Percentiles rank a stretch among this genome's conserved stretches.
Conservation (phyloP, 2,888 invertebrate genomes). For the Embidobia sp. region DNA sequence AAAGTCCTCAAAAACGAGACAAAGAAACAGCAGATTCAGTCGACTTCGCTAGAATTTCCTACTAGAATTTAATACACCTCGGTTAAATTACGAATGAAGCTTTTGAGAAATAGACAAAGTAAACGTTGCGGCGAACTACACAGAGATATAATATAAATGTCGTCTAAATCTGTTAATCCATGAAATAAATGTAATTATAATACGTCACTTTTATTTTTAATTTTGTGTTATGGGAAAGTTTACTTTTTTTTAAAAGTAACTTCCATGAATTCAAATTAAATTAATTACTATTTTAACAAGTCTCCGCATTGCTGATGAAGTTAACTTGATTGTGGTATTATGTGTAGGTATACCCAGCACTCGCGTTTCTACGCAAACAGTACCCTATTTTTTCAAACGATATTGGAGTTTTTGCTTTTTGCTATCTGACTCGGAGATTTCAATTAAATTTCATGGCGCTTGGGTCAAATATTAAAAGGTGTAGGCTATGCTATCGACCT, state of each 20-base stretch:
- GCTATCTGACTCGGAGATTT: constrained; percentile 27
- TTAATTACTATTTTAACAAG: too few species aligned
- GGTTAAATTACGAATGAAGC: constrained; percentile 19
- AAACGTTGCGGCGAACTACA: constrained; percentile 2
- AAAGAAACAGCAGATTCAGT: constrained; percentile 29
- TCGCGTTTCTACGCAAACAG: background rate
- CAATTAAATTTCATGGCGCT: constrained; percentile 33
- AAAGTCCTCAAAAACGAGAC: constrained; percentile 29
- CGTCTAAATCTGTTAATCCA: background rate
- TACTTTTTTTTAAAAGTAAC: too few species aligned
- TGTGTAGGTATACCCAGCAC: background rate
- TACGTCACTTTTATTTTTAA: background rate
- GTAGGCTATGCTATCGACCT: constrained; percentile 13
- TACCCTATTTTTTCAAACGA: constrained; percentile 7
- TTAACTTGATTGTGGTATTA: too few species aligned
- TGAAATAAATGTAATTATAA: background rate
- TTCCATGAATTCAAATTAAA: too few species aligned
- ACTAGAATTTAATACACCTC: constrained; percentile 30
- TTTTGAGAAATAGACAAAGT: constrained; percentile 30
- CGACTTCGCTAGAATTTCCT: constrained; percentile 13
- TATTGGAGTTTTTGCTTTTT: constrained; percentile 22
- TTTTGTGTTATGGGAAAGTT: too few species aligned
- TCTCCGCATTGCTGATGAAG: too few species aligned
- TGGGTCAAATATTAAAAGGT: constrained; percentile 20
- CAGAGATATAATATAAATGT: constrained; percentile 5